These are phyloP conservation scores for Gallinago undulata DNA, from an alignment of 2,113 vertebrate genomes.

Conservation along the genomic window DNA sequence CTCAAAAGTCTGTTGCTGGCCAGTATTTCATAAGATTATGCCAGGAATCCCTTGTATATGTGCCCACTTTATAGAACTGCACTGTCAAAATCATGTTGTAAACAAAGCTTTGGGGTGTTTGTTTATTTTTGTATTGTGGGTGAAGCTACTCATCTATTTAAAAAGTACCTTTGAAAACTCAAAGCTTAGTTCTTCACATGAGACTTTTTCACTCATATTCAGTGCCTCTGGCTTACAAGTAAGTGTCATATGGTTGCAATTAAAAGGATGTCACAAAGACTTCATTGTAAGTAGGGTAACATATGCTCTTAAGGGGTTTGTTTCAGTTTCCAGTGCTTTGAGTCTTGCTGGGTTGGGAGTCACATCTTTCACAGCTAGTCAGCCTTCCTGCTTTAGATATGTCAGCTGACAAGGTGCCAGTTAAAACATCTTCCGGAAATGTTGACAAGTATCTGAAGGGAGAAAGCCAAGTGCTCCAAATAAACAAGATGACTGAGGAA, in stretches of 20 bases:
- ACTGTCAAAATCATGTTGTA: not conserved
- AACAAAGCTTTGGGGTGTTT: not conserved
- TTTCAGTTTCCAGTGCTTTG: slow-evolving; percentile 48
- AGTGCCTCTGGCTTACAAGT: slow-evolving; percentile 53
- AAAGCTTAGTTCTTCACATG: not conserved
- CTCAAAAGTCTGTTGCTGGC: not conserved
- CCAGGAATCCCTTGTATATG: not conserved
- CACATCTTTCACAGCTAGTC: slow-evolving; percentile 67
- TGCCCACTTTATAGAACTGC: not conserved
- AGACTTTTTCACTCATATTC: slow-evolving; percentile 18
- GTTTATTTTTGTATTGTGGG: not conserved
- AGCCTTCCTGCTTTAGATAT: slow-evolving; percentile 46
- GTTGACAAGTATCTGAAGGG: slow-evolving; percentile 68
- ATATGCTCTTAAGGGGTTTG: slow-evolving; percentile 33
- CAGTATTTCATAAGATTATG: not conserved
- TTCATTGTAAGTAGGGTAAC: slow-evolving; percentile 36
- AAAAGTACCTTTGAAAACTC: slow-evolving; percentile 1
- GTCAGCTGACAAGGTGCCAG: slow-evolving; percentile 71
- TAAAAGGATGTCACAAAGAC: slow-evolving; percentile 58
- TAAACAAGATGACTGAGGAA: slow-evolving; percentile 47
- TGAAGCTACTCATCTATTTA: not conserved
- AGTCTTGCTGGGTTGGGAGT: slow-evolving; percentile 46
- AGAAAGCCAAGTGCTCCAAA: slow-evolving; percentile 61
- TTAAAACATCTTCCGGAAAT: slow-evolving; percentile 71
- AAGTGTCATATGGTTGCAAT: slow-evolving; percentile 61